These are phyloP conservation scores for Gorsachius goisagi DNA, from an alignment of 2,113 vertebrate species.

Conservation along the genomic window DNA sequence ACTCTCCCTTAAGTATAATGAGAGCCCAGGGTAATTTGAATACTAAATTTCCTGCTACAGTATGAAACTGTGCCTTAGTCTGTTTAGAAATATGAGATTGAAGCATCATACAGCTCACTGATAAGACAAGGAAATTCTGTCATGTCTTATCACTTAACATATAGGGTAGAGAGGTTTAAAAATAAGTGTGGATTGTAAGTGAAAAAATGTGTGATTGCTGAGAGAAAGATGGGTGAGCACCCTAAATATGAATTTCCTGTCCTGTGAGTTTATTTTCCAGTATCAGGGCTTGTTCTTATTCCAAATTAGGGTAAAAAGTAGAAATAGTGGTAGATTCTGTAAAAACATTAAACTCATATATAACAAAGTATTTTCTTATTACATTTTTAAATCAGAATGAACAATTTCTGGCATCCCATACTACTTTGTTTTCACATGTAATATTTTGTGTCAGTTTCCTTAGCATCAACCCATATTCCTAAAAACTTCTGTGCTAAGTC, in stretches of 20 bases:
- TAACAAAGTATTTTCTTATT: neutral
- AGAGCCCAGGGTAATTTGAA: neutral
- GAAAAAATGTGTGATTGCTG: neutral
- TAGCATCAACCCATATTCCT: neutral
- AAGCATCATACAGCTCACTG: neutral
- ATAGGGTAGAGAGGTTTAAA: neutral
- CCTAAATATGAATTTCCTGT: neutral
- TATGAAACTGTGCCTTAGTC: neutral
- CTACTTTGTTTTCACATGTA: neutral
- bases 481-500: neutral
- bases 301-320: neutral
- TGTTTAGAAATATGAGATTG: neutral
- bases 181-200: neutral
- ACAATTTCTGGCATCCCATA: fast-evolving
- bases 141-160: neutral
- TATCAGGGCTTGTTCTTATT: neutral
- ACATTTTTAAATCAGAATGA: neutral
- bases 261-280: neutral
- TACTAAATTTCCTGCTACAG: neutral
- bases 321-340: neutral
- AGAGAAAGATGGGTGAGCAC: neutral
- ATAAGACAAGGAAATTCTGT: neutral
- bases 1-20: neutral
- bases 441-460: neutral
- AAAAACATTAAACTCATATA: neutral